Base-by-base conservation (phyloP, 2,113 vertebrate species). In the Corynorhinus townsendii region DNA sequence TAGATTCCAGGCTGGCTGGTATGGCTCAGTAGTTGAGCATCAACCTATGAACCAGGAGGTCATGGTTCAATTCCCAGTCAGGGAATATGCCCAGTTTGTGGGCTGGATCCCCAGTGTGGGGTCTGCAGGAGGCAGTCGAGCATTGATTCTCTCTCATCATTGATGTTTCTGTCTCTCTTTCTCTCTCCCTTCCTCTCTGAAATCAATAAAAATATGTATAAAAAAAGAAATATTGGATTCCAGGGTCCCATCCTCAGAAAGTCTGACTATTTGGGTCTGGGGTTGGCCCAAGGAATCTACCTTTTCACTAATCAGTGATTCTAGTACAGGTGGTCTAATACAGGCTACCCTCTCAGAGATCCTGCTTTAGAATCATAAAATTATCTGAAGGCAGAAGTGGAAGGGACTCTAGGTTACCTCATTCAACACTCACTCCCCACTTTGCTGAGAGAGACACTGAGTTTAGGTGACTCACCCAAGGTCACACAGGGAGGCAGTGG, bases 381-480 rank as follows among this genome's bases (percentile, higher is more conserved):
- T 35, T 68, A 35, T 47, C 28, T 24, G 49, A 83, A 94, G 38
- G 22, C 6, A 66, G 62, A 92, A 69, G n/a, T 40, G 30, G 28
- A 90, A 75, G 72, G 24, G n/a, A 79, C 45, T 93, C 28, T 16
- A 33, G 28, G 77, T 71, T 19, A 40, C 52, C 22, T 95, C 93
- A 82, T 72, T 77, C 59, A 71, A 47, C 68, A 85, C 30, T 75
- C 68, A 66, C 24, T 92, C 30, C 35, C 52, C 35, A 62, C 26
- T 96, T 68, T 90, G 54, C 77, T 84, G n/a, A 62, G 52, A 80
- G 59, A 92, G 69, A 89, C 45, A 79, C 71, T 2, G 24, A 77
- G 64, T 33, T 90, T 45, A 87, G 54, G 54, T 94, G 96, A 94
- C 49, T 94, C 64, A 80, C 5, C 33, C 69, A 38, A n/a, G 86